Evolutionary conservation across 64 coral and sea anemone species (phyloP), one percentile per base, ranked within the genome.

Genomic region (Actinia equina): DNA sequence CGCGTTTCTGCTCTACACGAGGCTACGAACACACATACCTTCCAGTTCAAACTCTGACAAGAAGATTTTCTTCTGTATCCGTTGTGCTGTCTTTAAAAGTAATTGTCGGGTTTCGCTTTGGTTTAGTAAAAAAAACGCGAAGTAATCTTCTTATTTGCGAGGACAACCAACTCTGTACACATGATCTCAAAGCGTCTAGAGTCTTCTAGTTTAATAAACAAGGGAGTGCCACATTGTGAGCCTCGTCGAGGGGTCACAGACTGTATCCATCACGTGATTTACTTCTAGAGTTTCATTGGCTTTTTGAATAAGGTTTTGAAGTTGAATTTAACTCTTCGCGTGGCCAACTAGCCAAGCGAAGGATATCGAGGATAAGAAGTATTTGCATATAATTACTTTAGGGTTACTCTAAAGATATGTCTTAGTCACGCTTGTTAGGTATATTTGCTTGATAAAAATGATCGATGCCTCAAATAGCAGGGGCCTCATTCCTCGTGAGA

Each of bases 151-250:
- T 22, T 7, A 13, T 65, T n/a, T 2, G 5, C 9, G 6, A 19
- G 12, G 62, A 18, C 3, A 65, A 65, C 62, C 62, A 74, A 74
- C 13, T 12, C 26, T 13, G 69, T 4, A 42, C 27, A 30, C 25
- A 41, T 41, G 25, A 2, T 41, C 11, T 1, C 3, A 25, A 74
- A 74, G 69, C 69, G 69, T 74, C 69, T 74, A 74, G 69, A 25
- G 7, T 74, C 25, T 74, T 74, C 69, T 74, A 74, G 69, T 41
- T 74, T 74, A 74, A 37, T 41, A 42, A 74, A 74, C 25, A 74
- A 74, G 69, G 69, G 69, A 74, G 69, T 74, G 69, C 69, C 69
- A 41, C 69, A 74, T 74, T 74, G 27, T 74, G 23, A 41, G 69
- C 69, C 30, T 37, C 30, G 69, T 14, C 69, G 69, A 74, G 27